Base-by-base conservation (phyloP, 1,140 invertebrate genomes). In the Orius laevigatus region DNA sequence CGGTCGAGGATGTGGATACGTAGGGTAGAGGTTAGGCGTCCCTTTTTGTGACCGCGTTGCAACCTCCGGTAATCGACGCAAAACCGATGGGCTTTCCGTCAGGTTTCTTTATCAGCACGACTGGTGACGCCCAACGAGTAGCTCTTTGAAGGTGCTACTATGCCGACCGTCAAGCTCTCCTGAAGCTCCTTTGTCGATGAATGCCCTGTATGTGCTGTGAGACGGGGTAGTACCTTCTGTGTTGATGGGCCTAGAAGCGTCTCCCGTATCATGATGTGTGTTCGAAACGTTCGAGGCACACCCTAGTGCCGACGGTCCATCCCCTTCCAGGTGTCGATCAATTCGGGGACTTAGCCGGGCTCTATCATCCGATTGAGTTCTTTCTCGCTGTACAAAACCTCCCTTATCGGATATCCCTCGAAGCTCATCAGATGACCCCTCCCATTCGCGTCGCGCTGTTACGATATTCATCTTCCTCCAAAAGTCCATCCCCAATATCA, bases 51-150 rank as follows among this genome's bases (percentile, higher is more conserved):
- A 65, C 53, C 0, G 44, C 25, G 52, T 74, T 74, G n/a, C 0
- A 74, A 33, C 34, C 41, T 15, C 6, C 65, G 40, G 43, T 60
- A 68, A 54, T 72, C 68, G 0, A 71, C 51, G 49, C 68, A 71
- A 46, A 71, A 69, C 11, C 69, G 41, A 1, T 55, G 52, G 0
- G n/a, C n/a, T 50, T 52, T 2, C 61, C 62, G 48, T 72, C 65
- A 31, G 69, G 68, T 49, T 77, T 78, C 51, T 60, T 57, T 0
- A 72, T 63, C 10, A 73, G 43, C 0, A 74, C 62, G 0, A 70
- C 53, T 1, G 67, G 70, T 0, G 62, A 61, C 6, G 61, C 55
- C 64, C 69, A n/a, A 76, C 0, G 63, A n/a, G n/a, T n/a, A 56
- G 10, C 60, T 64, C 0, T 57, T 55, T 4, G 62, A 62, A 1